Evolutionary conservation across 2,113 vertebrate genomes (phyloP), one percentile per base, ranked within the genome.

Genomic region (Salminus brasiliensis): DNA sequence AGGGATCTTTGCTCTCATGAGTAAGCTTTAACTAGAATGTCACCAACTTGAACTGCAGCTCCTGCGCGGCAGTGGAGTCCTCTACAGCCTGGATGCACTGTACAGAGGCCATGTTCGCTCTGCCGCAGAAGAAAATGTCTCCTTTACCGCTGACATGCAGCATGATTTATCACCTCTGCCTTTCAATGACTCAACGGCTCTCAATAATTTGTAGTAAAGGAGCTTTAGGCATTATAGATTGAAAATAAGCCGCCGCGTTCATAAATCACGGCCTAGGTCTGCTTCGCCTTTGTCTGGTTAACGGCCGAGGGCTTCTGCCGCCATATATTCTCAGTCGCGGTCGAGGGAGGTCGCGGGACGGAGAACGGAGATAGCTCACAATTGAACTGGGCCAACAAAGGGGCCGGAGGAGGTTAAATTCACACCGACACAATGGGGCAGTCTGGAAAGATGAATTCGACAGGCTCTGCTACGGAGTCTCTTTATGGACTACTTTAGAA

Each of bases 251-350:
- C n/a, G 78, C 76, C 75, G 63, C 75, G 16, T 88, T 88, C 88
- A 92, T 93, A 89, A 92, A 93, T 93, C 91, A 92, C 86, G 80
- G 83, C 89, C 88, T 88, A 88, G 88, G 87, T 87, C 87, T 91
- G 88, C 74, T 85, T 79, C 72, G 84, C 85, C 86, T 92, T 92
- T 92, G 89, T 92, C 87, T 85, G 75, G 80, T 89, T 55, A 92
- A 93, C 88, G 88, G 92, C 89, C 81, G 84, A 62, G 67, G 67
- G 66, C 53, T 8, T 16, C 47, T 18, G 47, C 63, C 45, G 23
- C 60, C 55, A 23, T 78, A 32, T 60, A 30, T 70, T 55, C 25
- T 45, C 76, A 2, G 18, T 8, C 53, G 29, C 32, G 9, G 52
- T n/a, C 4, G 72, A 74, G 72, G 55, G 10, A 74, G 72, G n/a